Base-by-base conservation (phyloP, 2,797 vertebrate species). In the Karalla daura region DNA sequence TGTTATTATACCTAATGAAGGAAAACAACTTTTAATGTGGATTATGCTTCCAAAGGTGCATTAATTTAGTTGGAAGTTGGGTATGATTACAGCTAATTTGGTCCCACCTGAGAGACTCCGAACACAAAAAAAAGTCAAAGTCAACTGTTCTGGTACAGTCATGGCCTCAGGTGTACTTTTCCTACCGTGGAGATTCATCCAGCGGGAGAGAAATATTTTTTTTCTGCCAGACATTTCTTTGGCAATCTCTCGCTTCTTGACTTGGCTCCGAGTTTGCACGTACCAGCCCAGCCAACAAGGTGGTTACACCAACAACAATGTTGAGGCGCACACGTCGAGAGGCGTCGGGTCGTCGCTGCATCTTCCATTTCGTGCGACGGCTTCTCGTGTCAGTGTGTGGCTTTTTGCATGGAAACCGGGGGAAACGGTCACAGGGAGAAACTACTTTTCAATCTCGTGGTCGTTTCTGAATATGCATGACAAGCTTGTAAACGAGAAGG, bases 201-300 rank as follows among this genome's bases (percentile, higher is more conserved):
- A 87, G 83, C 80, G 82, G 87, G 89, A 88, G 87, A 87, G 87
- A 79, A 58, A 45, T 46, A 50, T 50, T 66, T 74, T 61, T 24
- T 80, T 76, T 63, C 63, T 91, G 90, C 90, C 92, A 93, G 92
- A 92, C 88, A 86, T 88, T 90, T 92, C 83, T 88, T 91, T 94
- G 92, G 92, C 92, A 93, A 78, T 80, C 71, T 76, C 81, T 80
- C 78, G 39, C 87, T 78, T 63, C 88, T 86, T 86, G 79, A 76
- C 86, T 93, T 92, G 90, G 88, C 91, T 85, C 72, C 51, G 65
- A 46, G 70, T 81, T 80, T 64, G 66, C 79, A 77, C 23, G 45
- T 50, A 78, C 55, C 58, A 74, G 60, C 65, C 40, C 78, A 81
- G 89, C 87, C 90, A 92, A 87, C 80, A 88, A 91, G 85, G 85